Percentiles rank a stretch among this genome's conserved stretches.
Evolutionary conservation across 2,797 vertebrate species (phyloP).

Genomic region (Gadopsis bispinosus): DNA sequence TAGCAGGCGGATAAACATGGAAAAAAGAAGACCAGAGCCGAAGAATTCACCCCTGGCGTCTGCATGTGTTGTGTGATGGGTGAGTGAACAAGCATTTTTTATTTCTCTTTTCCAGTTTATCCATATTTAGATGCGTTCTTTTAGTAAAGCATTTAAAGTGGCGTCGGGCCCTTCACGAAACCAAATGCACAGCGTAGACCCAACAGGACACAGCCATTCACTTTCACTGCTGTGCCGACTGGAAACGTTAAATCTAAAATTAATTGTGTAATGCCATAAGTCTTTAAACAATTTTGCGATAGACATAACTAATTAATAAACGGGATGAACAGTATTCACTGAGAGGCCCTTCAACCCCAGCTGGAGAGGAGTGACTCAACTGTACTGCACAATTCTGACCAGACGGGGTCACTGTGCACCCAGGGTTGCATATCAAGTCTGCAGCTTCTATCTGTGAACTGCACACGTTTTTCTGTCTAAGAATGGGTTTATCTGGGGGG

Average conservation of each 20-base stretch:
- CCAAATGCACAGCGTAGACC: neutral
- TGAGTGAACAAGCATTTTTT: neutral
- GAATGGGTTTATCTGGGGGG: neutral
- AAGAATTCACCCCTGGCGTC: neutral
- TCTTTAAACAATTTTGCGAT: neutral
- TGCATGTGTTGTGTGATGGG: neutral
- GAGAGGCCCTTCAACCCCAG: neutral
- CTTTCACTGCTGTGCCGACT: neutral
- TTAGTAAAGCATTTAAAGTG: neutral
- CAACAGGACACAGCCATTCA: neutral
- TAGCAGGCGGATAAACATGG: neutral
- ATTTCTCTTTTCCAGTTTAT: neutral
- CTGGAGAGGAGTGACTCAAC: neutral
- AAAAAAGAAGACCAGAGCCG: neutral
- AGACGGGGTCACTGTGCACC: conserved; percentile 43
- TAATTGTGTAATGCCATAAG: too few species aligned
- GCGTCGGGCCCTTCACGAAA: neutral
- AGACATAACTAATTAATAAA: neutral
- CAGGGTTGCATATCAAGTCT: fast-evolving
- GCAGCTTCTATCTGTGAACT: neutral
- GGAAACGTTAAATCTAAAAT: neutral
- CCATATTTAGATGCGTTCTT: neutral
- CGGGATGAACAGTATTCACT: neutral
- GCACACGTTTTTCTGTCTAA: neutral
- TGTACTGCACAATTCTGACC: conserved; percentile 31